Base-by-base conservation (phyloP, 2,888 invertebrate genomes). In the Opisthograptis luteolata region DNA sequence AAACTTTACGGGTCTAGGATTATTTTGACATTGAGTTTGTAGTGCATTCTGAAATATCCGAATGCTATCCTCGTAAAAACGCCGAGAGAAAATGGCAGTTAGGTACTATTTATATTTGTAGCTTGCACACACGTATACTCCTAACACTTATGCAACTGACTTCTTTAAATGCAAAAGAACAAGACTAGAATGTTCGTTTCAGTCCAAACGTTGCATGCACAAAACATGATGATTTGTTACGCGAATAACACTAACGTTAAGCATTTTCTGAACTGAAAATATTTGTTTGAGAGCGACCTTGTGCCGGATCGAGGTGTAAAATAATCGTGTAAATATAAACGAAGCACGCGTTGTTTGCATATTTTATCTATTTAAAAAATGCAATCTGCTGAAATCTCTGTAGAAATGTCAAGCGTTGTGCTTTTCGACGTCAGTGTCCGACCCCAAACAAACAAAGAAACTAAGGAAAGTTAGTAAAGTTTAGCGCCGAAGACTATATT, bases 241-340 rank as follows among this genome's bases (percentile, higher is more conserved):
- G 14, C 36, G 12, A 19, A 35, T 14, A 35, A 35, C 14, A 19
- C 19, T 39, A 27, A 13, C 9, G 39, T 30, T 13, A 28, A 27
- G 6, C 14, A 30, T 12, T 10, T 35, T 35, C 22, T 34, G 6
- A 15, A 31, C 25, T 24, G 17, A 37, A 44, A 47, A 41, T 41
- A 24, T 40, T 41, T 41, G 30, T 41, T 8, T 9, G 13, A 2
- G 3, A 5, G 3, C 9, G 43, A 32, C 43, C 50, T 50, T 44
- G 50, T 9, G 9, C 44, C 28, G 28, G 32, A 43, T 37, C n/a
- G n/a, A 47, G 34, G 41, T 35, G 47, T 47, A 19, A 25, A 34
- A 10, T 9, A 34, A 25, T 31, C 19, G 24, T 12, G 14, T 8
- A 46, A 31, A 5, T n/a, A 22, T 22, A 10, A 25, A 10, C 10